These are phyloP conservation scores for Pristis pectinata DNA, from an alignment of 2,797 vertebrate species.

Conservation along the genomic window DNA sequence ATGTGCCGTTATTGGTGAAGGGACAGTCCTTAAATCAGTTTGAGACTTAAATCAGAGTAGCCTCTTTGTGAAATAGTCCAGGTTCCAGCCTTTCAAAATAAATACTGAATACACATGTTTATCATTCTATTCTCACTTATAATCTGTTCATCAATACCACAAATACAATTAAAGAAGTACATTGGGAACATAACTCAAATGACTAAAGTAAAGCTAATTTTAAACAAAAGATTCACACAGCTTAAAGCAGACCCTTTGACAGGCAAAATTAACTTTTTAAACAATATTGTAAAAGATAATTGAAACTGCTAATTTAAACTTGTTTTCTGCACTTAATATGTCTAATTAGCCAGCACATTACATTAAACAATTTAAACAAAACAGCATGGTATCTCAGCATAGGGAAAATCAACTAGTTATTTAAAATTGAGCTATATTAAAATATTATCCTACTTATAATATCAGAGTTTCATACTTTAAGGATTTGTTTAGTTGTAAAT, in stretches of 20 bases:
- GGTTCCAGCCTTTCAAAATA: not conserved
- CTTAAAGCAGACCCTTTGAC: not conserved
- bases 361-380: not conserved
- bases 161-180: not conserved
- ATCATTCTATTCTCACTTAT: not conserved
- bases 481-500: not conserved
- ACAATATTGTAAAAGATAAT: not conserved
- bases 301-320: not conserved
- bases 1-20: not conserved
- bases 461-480: not conserved
- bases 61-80: not conserved
- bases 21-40: not conserved
- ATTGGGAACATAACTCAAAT: not conserved
- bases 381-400: too few species aligned
- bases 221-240: not conserved
- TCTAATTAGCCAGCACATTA: not conserved
- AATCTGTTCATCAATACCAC: not conserved
- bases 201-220: not conserved
- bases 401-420: not conserved
- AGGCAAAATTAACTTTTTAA: not conserved
- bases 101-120: not conserved
- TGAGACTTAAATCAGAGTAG: not conserved
- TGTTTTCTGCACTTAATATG: not conserved
- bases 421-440: not conserved
- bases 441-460: not conserved